Evolutionary conservation across 2,797 vertebrate species (phyloP).

Genomic region (Xenentodon cancila): DNA sequence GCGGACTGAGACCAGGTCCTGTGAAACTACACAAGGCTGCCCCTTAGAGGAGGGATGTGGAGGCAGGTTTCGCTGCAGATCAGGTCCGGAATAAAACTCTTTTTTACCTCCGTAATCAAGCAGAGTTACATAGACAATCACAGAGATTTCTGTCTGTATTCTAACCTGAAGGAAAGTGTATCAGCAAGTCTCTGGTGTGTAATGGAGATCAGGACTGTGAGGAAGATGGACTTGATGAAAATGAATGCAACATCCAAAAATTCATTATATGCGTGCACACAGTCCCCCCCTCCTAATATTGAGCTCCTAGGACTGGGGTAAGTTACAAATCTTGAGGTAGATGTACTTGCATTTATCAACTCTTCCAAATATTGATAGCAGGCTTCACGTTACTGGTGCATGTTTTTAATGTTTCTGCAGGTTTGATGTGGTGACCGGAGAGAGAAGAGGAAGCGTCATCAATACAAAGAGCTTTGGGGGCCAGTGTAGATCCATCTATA

Average conservation of each 20-base stretch:
- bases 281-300: conserved; percentile 79
- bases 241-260: conserved; percentile 67
- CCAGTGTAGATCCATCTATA: conserved; percentile 86
- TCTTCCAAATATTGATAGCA: background rate
- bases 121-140: background rate
- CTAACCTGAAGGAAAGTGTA: conserved; percentile 84
- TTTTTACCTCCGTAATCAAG: background rate
- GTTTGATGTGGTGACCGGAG: conserved; percentile 74
- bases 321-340: conserved; percentile 23
- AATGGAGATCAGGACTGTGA: conserved; percentile 96
- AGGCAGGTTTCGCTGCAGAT: conserved; percentile 88
- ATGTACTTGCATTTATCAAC: background rate
- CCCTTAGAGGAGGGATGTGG: conserved; percentile 89
- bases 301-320: conserved; percentile 89
- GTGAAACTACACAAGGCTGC: conserved; percentile 84
- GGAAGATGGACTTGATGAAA: conserved; percentile 88
- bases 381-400: background rate
- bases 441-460: conserved; percentile 82
- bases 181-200: conserved; percentile 88
- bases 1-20: conserved; percentile 76
- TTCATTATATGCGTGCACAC: conserved; percentile 72
- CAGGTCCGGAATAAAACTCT: conserved; percentile 76
- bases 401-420: conserved; percentile 42
- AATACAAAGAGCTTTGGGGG: conserved; percentile 92
- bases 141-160: conserved; percentile 23